Base-by-base conservation (phyloP, 2,888 invertebrate species). In the Anticlea derivata region DNA sequence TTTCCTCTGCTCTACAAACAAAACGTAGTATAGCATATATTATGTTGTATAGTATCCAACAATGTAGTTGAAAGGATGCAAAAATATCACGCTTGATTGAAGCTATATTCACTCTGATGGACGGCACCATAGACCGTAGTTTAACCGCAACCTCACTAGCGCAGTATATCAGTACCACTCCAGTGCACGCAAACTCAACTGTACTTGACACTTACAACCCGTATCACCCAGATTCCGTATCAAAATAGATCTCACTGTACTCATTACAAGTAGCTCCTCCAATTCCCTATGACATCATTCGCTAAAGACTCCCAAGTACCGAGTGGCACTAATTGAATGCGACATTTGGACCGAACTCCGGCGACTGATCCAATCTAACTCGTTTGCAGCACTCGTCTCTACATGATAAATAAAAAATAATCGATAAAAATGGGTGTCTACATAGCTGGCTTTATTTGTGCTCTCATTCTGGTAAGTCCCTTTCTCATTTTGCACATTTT, bases 281-380 rank as follows among this genome's bases (percentile, higher is more conserved):
- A 75, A 80, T 66, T 68, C 65, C 65, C 61, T 70, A 75, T 87
- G 88, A 87, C 86, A 86, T 88, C 88, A 89, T 75, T 63, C 58
- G 61, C 75, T 75, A 77, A 80, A 74, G 74, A 76, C 68, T 63
- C 63, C 68, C 70, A 66, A 79, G 73, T 68, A 72, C 64, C 69
- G 67, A 76, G 72, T 78, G 78, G 60, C 76, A 78, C 76, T 86
- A 89, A 89, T 89, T 89, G 86, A 83, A 72, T 69, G 73, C 70
- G 66, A 61, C 66, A 65, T 57, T 49, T 55, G 65, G 75, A 65
- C 66, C 71, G 73, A 66, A 70, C 74, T 65, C 58, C 60, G 58
- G 63, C 66, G 71, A 68, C 75, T 79, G 74, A 77, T 65, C 63
- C 77, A 74, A 75, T 75, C 77, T 66, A 76, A 77, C 75, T 80